Conservation (phyloP, 2,888 invertebrate species). For the Pycnomerus fuliginosus region DNA sequence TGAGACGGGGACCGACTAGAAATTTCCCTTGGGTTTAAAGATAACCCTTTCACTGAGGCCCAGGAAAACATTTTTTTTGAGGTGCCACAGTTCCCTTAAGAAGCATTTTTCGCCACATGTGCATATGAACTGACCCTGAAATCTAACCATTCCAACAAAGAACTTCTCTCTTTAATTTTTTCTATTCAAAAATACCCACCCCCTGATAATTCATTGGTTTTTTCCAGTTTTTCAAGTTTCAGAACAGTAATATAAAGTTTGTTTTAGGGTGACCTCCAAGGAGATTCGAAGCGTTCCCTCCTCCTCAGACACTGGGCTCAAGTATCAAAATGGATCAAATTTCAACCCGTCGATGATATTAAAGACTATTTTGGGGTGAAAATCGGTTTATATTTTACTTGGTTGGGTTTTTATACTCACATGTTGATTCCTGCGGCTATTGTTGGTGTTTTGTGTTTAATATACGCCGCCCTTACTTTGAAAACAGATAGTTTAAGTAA, state of each 20-base stretch:
- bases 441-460: slow-evolving; percentile 65
- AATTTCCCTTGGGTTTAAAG: too few species aligned
- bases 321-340: slow-evolving; percentile 67
- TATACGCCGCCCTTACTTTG: slow-evolving; percentile 59
- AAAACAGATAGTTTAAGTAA: slow-evolving; percentile 53
- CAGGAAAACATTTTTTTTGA: too few species aligned
- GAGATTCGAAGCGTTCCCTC: slow-evolving; percentile 55
- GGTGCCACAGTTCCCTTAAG: too few species aligned
- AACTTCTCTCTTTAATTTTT: too few species aligned
- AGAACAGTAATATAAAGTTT: not conserved
- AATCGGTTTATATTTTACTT: slow-evolving; percentile 79
- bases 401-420: slow-evolving; percentile 83
- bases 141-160: too few species aligned
- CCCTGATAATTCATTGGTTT: too few species aligned
- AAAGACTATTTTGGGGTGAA: slow-evolving; percentile 77
- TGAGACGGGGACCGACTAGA: too few species aligned
- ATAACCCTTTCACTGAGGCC: too few species aligned
- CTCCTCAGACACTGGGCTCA: slow-evolving; percentile 72
- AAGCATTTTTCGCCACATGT: too few species aligned
- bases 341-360: slow-evolving; percentile 74
- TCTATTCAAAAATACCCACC: too few species aligned
- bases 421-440: slow-evolving; percentile 76
- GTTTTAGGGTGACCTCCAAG: slow-evolving; percentile 57
- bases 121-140: too few species aligned
- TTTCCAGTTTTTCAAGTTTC: too few species aligned